phyloP scores from a whole-genome alignment of 1,140 invertebrate genomes.

The Drosophila serrata region DNA sequence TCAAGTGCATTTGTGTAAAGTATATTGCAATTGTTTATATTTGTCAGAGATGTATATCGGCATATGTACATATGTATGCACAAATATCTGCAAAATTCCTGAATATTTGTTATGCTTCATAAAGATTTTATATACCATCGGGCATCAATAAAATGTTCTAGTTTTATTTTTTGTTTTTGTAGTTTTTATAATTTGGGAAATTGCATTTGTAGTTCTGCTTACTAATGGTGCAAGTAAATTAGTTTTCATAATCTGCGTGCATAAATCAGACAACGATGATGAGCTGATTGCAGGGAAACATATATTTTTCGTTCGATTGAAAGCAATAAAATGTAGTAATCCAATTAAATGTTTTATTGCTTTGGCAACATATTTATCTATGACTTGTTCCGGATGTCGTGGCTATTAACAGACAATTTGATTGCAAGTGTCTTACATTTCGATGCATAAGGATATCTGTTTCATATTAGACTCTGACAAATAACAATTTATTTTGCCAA shows the following conservation, averaged over 20 bases:
- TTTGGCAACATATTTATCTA: conserved; percentile 29
- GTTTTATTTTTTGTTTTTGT: background rate
- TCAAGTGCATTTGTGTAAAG: conserved; percentile 64
- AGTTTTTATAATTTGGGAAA: background rate
- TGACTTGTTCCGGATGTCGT: conserved; percentile 3
- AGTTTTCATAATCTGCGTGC: conserved; percentile 15
- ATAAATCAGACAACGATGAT: conserved; percentile 6
- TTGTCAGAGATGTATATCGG: conserved; percentile 27
- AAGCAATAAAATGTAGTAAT: conserved; percentile 11
- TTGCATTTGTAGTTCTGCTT: background rate
- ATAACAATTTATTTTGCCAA: conserved; percentile 17
- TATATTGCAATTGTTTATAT: conserved; percentile 61
- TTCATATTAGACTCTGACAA: conserved; percentile 7
- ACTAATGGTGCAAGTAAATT: conserved; percentile 4
- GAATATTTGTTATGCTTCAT: conserved; percentile 7
- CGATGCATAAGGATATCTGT: background rate
- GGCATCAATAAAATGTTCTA: background rate
- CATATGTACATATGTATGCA: too few relatives aligned
- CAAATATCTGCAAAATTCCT: background rate
- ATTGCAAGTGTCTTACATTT: conserved; percentile 15
- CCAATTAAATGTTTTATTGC: conserved; percentile 29
- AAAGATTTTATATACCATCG: conserved; percentile 2
- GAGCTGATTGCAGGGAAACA: background rate
- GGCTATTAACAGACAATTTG: conserved; percentile 23
- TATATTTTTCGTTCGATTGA: conserved; percentile 2